Conservation (phyloP, 1,140 invertebrate species). For the Atta colombica region DNA sequence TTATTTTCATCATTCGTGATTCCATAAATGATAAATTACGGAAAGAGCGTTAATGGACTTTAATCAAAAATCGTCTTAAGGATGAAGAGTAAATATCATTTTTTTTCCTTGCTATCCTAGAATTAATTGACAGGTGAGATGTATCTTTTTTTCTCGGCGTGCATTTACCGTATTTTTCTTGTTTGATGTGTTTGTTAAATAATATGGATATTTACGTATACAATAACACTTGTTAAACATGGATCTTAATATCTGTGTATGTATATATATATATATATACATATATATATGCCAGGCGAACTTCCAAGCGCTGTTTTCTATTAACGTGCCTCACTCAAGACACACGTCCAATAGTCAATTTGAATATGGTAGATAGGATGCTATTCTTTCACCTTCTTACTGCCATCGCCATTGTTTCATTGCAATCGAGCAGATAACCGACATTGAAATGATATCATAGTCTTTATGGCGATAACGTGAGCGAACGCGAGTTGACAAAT, state of each 20-base stretch:
- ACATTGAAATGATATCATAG: background rate
- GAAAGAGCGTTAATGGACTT: background rate
- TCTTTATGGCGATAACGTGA: conserved; percentile 6
- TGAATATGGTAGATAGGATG: background rate
- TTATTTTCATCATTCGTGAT: background rate
- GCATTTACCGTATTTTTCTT: background rate
- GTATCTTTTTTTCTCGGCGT: background rate
- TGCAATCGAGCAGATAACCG: background rate
- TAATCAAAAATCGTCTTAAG: background rate
- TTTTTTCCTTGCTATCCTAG: background rate
- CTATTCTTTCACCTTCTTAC: background rate
- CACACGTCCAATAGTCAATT: background rate
- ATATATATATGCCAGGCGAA: too few relatives aligned
- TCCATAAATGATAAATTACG: background rate
- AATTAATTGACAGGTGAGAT: background rate
- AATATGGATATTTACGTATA: background rate
- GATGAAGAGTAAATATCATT: background rate
- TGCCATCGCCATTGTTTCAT: background rate
- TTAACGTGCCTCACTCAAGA: background rate
- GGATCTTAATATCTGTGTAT: background rate
- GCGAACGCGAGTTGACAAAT: background rate
- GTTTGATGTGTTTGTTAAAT: background rate
- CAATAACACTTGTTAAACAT: too few relatives aligned
- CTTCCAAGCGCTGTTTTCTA: background rate
- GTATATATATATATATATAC: background rate